A percentile compares a stretch with the other conserved stretches of the same genome.
phyloP scores from a whole-genome alignment of 2,888 invertebrate genomes.

The Branchellion lobata region DNA sequence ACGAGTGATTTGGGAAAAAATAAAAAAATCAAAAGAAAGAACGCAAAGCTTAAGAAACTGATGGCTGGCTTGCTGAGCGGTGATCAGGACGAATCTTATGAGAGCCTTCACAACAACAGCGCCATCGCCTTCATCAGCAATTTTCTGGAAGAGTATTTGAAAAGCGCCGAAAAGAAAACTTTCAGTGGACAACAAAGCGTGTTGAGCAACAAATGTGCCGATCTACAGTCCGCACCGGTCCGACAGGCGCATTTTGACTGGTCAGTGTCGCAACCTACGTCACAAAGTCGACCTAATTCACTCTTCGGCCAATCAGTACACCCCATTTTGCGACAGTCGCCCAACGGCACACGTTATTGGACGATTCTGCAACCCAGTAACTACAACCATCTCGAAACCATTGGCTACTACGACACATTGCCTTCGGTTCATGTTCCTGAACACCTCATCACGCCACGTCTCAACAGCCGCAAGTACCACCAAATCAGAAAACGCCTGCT shows the following conservation, averaged over 20 bases:
- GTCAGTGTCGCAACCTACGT: too few relatives aligned
- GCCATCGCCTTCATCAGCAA: background rate
- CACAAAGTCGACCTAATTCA: background rate
- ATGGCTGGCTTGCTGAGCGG: too few relatives aligned
- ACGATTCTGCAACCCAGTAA: slow-evolving; percentile 35
- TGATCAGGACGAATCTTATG: too few relatives aligned
- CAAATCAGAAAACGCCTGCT: too few relatives aligned
- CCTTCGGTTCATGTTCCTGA: slow-evolving; percentile 16
- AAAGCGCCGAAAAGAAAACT: background rate
- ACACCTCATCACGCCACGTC: background rate
- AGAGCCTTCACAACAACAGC: background rate
- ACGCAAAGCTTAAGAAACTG: too few relatives aligned
- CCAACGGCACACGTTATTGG: slow-evolving; percentile 23
- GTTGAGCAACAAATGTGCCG: too few relatives aligned
- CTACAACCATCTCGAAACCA: slow-evolving; percentile 7
- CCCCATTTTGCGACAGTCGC: slow-evolving; percentile 6
- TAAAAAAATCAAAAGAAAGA: too few relatives aligned
- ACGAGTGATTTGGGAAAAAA: too few relatives aligned
- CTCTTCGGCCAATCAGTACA: background rate
- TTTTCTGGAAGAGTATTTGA: background rate
- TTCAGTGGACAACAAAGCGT: too few relatives aligned
- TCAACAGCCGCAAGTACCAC: background rate
- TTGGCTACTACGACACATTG: slow-evolving; percentile 41
- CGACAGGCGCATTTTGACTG: too few relatives aligned
- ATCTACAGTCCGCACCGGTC: too few relatives aligned